Conservation (phyloP, 2,113 vertebrate genomes). For the Uropsilus gracilis region DNA sequence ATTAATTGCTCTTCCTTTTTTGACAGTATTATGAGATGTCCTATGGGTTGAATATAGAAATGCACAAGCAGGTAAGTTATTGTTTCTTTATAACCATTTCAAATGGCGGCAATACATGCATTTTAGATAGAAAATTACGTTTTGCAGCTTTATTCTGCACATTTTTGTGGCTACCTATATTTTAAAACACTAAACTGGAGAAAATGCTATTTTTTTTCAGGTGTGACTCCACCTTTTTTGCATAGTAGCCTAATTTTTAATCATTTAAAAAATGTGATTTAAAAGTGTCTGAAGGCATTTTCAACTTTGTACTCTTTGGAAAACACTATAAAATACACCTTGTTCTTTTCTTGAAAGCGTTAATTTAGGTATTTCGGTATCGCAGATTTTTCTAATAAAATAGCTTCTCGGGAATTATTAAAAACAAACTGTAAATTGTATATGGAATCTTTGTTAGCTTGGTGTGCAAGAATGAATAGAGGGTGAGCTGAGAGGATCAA, state of each 20-base stretch:
- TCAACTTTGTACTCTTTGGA: conserved; percentile 42
- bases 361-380: conserved; percentile 34
- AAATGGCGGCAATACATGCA: conserved; percentile 46
- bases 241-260: conserved; percentile 16
- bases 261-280: conserved; percentile 26
- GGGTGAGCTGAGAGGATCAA: conserved; percentile 53
- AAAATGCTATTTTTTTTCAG: not conserved
- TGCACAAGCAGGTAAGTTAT: conserved; percentile 96
- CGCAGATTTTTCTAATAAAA: conserved; percentile 7
- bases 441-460: not conserved
- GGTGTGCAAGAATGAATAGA: conserved; percentile 36
- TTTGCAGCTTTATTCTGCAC: conserved; percentile 59
- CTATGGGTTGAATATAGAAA: conserved; percentile 98
- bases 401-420: conserved; percentile 57
- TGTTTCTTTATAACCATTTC: conserved; percentile 65
- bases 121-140: conserved; percentile 42
- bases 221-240: not conserved
- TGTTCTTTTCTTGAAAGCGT: conserved; percentile 51
- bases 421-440: conserved; percentile 59
- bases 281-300: not conserved
- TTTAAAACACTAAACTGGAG: not conserved
- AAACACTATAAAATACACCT: not conserved
- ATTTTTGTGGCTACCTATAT: not conserved
- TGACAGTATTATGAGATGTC: conserved; percentile 98
- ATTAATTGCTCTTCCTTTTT: conserved; percentile 80